A percentile compares a stretch with the other conserved stretches of the same genome.
Evolutionary conservation across 2,113 vertebrate genomes (phyloP).

Genomic region (Poeciliopsis retropinna): DNA sequence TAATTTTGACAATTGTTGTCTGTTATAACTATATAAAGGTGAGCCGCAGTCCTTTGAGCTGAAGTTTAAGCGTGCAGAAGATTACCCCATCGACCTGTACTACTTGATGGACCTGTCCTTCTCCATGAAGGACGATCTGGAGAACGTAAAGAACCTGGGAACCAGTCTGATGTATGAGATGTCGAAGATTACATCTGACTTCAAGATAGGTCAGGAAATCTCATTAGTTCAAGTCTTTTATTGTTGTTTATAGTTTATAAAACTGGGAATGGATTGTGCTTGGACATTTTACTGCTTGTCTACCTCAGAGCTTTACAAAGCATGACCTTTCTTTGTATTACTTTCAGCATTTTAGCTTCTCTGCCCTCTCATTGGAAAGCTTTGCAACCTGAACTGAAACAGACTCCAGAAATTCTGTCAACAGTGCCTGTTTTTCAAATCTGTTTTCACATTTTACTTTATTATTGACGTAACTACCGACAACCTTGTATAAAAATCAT

Average conservation of each 20-base stretch:
- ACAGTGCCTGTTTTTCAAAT: too few species aligned
- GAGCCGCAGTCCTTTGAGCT: slow-evolving; percentile 90
- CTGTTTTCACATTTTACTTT: too few species aligned
- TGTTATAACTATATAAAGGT: slow-evolving; percentile 74
- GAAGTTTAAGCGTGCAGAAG: slow-evolving; percentile 95
- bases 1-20: background rate
- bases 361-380: too few species aligned
- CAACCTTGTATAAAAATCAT: too few species aligned
- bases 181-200: slow-evolving; percentile 94
- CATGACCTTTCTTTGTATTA: background rate
- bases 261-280: background rate
- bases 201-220: slow-evolving; percentile 88
- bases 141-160: slow-evolving; percentile 96
- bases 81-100: slow-evolving; percentile 98
- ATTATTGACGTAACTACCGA: too few species aligned
- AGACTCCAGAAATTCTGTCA: too few species aligned
- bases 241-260: background rate
- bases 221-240: background rate
- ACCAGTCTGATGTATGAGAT: slow-evolving; percentile 93
- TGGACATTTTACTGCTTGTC: too few species aligned
- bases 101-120: slow-evolving; percentile 99
- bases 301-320: too few species aligned
- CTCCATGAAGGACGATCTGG: slow-evolving; percentile 98
- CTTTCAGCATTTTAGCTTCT: background rate
- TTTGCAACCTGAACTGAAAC: too few species aligned